A percentile compares a stretch with the other conserved stretches of the same genome.
Evolutionary conservation across 1,140 invertebrate species (phyloP).

Genomic region (Monochamus saltuarius): DNA sequence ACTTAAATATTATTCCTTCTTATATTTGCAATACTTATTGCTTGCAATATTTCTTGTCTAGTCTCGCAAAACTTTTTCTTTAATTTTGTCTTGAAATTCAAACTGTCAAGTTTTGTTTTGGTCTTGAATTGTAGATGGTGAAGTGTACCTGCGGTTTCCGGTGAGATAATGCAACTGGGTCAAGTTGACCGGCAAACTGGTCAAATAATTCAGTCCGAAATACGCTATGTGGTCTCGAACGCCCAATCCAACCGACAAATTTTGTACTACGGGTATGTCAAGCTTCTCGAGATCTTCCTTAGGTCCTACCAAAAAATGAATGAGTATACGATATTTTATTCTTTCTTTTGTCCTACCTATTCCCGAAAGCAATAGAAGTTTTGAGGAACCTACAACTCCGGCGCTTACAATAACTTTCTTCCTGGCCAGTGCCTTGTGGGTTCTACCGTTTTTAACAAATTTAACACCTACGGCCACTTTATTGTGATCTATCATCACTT

Average conservation of each 20-base stretch:
- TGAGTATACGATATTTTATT: no score
- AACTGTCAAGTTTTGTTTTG: no score
- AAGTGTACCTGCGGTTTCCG: no score
- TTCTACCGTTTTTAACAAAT: slow-evolving; percentile 54
- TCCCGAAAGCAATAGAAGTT: slow-evolving; percentile 77
- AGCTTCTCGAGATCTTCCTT: slow-evolving; percentile 62
- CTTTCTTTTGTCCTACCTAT: no score
- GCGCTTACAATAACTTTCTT: slow-evolving; percentile 71
- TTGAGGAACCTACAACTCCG: slow-evolving; percentile 74
- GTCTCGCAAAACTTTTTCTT: no score
- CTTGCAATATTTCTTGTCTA: no score
- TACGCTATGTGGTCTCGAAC: slow-evolving; percentile 60
- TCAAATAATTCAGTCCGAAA: slow-evolving; percentile 52
- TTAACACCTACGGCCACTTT: slow-evolving; percentile 64
- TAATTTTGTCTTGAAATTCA: no score
- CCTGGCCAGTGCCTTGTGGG: slow-evolving; percentile 54
- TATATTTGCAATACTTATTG: no score
- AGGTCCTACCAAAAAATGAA: slow-evolving; percentile 60
- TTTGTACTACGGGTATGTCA: slow-evolving; percentile 55
- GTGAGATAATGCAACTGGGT: slow-evolving; percentile 54
- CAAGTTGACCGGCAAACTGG: slow-evolving; percentile 19
- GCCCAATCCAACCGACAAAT: slow-evolving; percentile 58
- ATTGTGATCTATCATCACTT: slow-evolving; percentile 60
- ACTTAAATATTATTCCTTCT: no score
- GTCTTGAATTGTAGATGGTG: no score